Percentiles rank a stretch among this genome's conserved stretches.
phyloP scores from a whole-genome alignment of 2,113 vertebrate species.

The Callipepla squamata region DNA sequence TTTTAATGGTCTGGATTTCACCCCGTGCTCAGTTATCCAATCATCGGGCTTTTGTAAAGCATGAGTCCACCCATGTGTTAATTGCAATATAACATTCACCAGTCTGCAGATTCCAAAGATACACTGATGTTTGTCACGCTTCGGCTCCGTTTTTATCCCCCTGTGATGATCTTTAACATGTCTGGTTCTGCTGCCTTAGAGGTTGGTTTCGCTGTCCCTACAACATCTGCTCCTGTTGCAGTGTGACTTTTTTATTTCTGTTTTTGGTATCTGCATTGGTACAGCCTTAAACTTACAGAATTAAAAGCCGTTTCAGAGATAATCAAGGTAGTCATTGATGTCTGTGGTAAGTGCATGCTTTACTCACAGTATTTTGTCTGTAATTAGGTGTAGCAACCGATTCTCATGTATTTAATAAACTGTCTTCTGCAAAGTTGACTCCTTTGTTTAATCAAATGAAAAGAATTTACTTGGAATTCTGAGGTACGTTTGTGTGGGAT shows the following conservation, averaged over 20 bases:
- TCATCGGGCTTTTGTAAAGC: constrained; percentile 15
- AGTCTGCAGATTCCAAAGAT: constrained; percentile 27
- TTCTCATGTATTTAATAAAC: constrained; percentile 71
- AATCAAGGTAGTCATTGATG: constrained; percentile 44
- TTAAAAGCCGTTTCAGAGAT: constrained; percentile 55
- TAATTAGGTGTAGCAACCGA: constrained; percentile 53
- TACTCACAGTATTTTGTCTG: constrained; percentile 66
- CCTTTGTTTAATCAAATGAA: constrained; percentile 42
- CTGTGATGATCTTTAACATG: constrained; percentile 51
- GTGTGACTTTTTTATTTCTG: constrained; percentile 23
- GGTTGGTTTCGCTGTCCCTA: constrained; percentile 52
- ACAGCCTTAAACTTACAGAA: constrained; percentile 63
- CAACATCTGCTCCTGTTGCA: constrained; percentile 58
- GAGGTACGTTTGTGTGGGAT: not conserved
- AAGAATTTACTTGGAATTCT: not conserved
- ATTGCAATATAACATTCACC: constrained; percentile 34
- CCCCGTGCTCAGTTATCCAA: constrained; percentile 9
- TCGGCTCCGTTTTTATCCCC: constrained; percentile 51
- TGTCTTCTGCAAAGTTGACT: constrained; percentile 66
- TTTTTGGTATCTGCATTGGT: constrained; percentile 50
- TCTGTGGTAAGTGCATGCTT: constrained; percentile 68
- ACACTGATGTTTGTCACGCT: constrained; percentile 17
- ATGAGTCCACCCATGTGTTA: not conserved
- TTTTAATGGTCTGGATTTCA: not conserved
- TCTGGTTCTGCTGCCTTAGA: constrained; percentile 56